Conservation (phyloP, 2,113 vertebrate genomes). For the Garra rufa region DNA sequence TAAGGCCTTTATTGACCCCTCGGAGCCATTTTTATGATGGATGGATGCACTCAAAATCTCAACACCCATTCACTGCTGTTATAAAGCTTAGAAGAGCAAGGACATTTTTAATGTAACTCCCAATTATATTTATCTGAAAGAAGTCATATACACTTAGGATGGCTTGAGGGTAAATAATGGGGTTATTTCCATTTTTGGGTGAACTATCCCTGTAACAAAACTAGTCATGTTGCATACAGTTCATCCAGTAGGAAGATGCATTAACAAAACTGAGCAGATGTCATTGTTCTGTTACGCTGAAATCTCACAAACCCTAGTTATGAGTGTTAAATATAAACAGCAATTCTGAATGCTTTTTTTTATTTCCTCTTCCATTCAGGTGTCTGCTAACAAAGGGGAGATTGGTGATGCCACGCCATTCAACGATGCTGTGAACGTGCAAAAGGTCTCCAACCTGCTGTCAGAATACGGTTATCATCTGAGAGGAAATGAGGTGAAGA, state of each 20-base stretch:
- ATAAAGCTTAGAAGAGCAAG: no score
- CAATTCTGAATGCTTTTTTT: neutral
- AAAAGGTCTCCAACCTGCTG: conserved; percentile 96
- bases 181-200: no score
- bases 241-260: no score
- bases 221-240: neutral
- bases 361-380: conserved; percentile 71
- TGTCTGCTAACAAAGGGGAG: conserved; percentile 98
- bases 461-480: conserved; percentile 98
- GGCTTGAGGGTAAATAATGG: no score
- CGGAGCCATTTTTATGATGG: no score
- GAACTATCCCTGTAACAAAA: neutral
- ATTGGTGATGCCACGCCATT: conserved; percentile 98
- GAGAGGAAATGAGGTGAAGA: conserved; percentile 93
- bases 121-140: no score
- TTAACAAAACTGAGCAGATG: neutral
- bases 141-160: no score
- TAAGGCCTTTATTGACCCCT: no score
- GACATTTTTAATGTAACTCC: no score
- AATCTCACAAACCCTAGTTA: neutral
- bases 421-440: conserved; percentile 97
- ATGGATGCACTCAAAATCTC: no score
- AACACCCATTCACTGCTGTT: no score
- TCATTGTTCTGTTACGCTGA: neutral
- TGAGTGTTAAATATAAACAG: neutral